These are phyloP conservation scores for Cenopis cana DNA, from an alignment of 2,888 invertebrate species.

Conservation along the genomic window DNA sequence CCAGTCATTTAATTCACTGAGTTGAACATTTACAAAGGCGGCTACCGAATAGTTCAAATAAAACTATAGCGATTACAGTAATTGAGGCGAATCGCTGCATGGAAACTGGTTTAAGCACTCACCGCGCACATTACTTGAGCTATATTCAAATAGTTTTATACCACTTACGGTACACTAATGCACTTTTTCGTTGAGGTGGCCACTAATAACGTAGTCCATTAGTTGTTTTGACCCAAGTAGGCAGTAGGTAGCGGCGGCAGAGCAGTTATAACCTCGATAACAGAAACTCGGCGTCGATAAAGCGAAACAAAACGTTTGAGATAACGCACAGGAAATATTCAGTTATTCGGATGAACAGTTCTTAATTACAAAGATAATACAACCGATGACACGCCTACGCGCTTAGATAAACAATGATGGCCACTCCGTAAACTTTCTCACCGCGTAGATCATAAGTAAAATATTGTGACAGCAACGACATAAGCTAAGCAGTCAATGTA, in stretches of 20 bases:
- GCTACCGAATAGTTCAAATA: constrained; percentile 47
- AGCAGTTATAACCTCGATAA: constrained; percentile 36
- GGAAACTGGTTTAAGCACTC: constrained; percentile 77
- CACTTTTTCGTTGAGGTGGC: constrained; percentile 78
- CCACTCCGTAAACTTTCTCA: constrained; percentile 68
- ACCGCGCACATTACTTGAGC: constrained; percentile 76
- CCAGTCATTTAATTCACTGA: constrained; percentile 40
- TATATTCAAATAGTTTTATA: constrained; percentile 82
- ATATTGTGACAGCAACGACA: constrained; percentile 77
- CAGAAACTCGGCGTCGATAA: constrained; percentile 24
- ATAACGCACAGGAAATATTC: constrained; percentile 42
- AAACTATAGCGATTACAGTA: constrained; percentile 72
- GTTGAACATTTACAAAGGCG: constrained; percentile 42
- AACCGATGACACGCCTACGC: constrained; percentile 57
- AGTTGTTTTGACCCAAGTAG: constrained; percentile 70
- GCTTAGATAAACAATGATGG: constrained; percentile 64
- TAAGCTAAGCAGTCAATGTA: constrained; percentile 77
- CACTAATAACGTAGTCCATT: constrained; percentile 78
- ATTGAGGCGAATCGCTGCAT: constrained; percentile 75
- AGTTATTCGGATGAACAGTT: constrained; percentile 45
- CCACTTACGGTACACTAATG: constrained; percentile 80
- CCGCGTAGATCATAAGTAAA: constrained; percentile 64
- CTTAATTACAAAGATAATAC: constrained; percentile 52
- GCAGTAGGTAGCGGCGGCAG: constrained; percentile 56
- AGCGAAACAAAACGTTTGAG: constrained; percentile 29